These are phyloP conservation scores for Chloropsis hardwickii DNA, from an alignment of 2,113 vertebrate genomes.

Conservation along the genomic window DNA sequence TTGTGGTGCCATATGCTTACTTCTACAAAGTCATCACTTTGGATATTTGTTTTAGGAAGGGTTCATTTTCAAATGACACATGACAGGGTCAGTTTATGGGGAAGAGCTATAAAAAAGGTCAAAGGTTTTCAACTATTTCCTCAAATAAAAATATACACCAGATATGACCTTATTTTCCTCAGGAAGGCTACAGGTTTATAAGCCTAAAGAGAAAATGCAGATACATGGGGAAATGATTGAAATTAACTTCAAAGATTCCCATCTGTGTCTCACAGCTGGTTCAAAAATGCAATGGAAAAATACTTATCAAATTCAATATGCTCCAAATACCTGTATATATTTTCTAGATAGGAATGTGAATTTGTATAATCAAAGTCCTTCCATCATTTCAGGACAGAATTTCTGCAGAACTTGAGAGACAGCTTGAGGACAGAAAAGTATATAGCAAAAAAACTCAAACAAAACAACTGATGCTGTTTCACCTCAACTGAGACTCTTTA, in stretches of 20 bases:
- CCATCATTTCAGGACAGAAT: neutral
- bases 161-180: neutral
- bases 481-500: neutral
- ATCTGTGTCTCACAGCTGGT: neutral
- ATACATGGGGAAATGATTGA: neutral
- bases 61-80: neutral
- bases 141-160: neutral
- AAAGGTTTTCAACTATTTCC: neutral
- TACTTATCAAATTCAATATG: neutral
- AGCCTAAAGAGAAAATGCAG: neutral
- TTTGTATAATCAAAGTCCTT: neutral
- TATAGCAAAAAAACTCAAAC: neutral
- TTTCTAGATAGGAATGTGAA: neutral
- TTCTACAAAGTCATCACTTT: neutral
- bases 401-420: neutral
- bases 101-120: neutral
- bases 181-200: neutral
- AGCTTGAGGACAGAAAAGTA: neutral
- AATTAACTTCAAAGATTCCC: neutral
- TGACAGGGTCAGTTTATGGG: neutral
- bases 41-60: neutral
- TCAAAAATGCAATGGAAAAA: neutral
- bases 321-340: neutral
- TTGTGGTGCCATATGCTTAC: neutral
- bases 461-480: neutral